Percentiles rank a stretch among this genome's conserved stretches.
phyloP scores from a whole-genome alignment of 2,888 invertebrate species.

The Melikaiella ostensackeni region DNA sequence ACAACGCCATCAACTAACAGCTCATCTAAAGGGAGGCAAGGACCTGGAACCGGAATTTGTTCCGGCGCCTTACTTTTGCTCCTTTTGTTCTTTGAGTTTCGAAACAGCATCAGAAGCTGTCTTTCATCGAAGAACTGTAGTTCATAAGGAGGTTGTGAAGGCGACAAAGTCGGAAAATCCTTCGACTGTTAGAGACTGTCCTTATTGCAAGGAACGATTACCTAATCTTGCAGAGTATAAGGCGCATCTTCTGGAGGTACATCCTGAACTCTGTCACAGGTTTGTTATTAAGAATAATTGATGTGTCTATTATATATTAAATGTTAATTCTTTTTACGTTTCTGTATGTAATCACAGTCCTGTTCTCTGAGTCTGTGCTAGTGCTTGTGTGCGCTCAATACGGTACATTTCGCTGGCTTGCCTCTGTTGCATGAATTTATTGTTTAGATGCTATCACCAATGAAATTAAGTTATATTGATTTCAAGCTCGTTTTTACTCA shows the following conservation, averaged over 20 bases:
- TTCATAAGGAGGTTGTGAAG: conserved; percentile 82
- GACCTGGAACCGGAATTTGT: conserved; percentile 39
- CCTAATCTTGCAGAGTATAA: conserved; percentile 81
- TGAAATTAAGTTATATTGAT: too few species aligned
- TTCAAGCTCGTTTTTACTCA: too few species aligned
- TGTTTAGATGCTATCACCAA: too few species aligned
- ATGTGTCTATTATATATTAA: too few species aligned
- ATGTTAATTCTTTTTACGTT: too few species aligned
- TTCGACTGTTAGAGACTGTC: conserved; percentile 79
- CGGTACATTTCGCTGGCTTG: too few species aligned
- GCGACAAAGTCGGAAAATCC: conserved; percentile 46
- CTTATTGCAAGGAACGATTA: conserved; percentile 80
- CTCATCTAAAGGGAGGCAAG: conserved; percentile 77
- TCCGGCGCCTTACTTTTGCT: conserved; percentile 81
- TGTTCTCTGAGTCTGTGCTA: too few species aligned
- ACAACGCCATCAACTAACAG: conserved; percentile 83
- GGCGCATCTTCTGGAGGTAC: conserved; percentile 81
- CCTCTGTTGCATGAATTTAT: too few species aligned
- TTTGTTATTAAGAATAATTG: too few species aligned
- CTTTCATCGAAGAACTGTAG: conserved; percentile 82
- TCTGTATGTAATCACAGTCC: too few species aligned
- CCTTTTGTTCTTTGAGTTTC: conserved; percentile 84
- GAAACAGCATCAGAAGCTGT: conserved; percentile 81
- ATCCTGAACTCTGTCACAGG: conserved; percentile 83
- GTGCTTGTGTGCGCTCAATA: too few species aligned